Conservation (phyloP, 1,140 invertebrate species). For the Drosophila pseudoobscura region DNA sequence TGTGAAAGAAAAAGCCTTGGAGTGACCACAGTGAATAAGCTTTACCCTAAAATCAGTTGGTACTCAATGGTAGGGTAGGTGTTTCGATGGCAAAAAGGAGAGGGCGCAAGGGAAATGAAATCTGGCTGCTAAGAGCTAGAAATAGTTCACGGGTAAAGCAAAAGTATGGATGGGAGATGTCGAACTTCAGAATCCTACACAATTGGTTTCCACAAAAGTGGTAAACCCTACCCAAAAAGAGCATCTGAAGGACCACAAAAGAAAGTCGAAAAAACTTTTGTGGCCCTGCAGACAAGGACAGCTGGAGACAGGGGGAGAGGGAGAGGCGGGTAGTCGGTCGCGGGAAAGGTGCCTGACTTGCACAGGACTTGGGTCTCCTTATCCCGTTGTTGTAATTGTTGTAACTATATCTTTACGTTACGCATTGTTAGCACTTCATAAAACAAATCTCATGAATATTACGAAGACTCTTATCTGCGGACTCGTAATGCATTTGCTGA, state of each 20-base stretch:
- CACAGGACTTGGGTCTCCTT: conserved; percentile 36
- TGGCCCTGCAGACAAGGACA: conserved; percentile 33
- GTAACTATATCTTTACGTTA: conserved; percentile 56
- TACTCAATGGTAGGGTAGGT: too few species aligned
- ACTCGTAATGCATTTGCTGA: conserved; percentile 48
- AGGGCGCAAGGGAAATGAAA: too few species aligned
- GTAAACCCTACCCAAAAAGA: background rate
- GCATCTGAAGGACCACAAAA: conserved; percentile 22
- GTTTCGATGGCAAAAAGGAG: too few species aligned
- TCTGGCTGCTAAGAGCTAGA: too few species aligned
- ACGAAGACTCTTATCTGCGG: conserved; percentile 55
- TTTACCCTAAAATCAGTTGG: background rate
- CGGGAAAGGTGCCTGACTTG: conserved; percentile 47
- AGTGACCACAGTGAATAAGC: background rate
- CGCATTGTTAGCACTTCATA: conserved; percentile 80
- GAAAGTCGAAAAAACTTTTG: conserved; percentile 56
- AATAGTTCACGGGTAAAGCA: too few species aligned
- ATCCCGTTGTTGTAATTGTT: conserved; percentile 30
- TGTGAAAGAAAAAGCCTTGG: conserved; percentile 2
- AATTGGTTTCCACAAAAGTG: background rate
- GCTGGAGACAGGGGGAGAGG: background rate
- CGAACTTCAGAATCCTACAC: too few species aligned
- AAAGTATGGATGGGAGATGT: too few species aligned
- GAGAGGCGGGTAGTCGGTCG: background rate
- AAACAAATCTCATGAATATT: conserved; percentile 80